Evolutionary conservation across 1,140 invertebrate species (phyloP).

Genomic region (Eupristina koningsbergeri): DNA sequence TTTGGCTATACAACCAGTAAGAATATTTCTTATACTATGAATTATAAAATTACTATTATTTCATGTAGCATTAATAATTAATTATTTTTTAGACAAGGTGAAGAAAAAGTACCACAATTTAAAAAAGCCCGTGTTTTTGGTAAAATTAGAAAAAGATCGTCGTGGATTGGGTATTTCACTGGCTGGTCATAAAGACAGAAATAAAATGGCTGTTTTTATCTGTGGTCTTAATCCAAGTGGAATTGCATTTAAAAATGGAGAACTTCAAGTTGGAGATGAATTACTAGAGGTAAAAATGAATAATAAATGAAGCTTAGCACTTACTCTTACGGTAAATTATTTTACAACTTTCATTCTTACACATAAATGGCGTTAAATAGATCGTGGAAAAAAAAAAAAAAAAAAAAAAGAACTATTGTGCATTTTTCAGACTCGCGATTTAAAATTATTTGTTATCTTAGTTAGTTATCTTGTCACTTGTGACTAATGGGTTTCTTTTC

Average conservation of each 20-base stretch:
- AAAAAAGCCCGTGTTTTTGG: slow-evolving; percentile 79
- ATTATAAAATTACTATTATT: slow-evolving; percentile 6
- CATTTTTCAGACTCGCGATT: too few relatives aligned
- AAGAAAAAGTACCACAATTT: slow-evolving; percentile 91
- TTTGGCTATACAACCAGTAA: slow-evolving; percentile 93
- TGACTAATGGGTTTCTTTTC: background rate
- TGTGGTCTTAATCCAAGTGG: slow-evolving; percentile 95
- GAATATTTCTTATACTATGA: background rate
- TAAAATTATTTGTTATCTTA: too few relatives aligned
- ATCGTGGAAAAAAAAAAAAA: background rate
- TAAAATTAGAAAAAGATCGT: slow-evolving; percentile 80
- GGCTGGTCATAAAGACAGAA: slow-evolving; percentile 94
- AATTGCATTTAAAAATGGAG: slow-evolving; percentile 81
- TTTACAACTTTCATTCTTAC: too few relatives aligned
- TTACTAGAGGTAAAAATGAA: slow-evolving; percentile 85
- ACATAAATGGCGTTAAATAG: too few relatives aligned
- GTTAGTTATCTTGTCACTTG: background rate
- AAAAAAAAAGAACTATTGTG: background rate
- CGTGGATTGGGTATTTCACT: slow-evolving; percentile 90
- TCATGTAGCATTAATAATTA: too few relatives aligned
- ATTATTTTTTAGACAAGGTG: slow-evolving; percentile 84
- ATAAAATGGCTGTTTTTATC: slow-evolving; percentile 96
- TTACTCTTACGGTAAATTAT: too few relatives aligned
- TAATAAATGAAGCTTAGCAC: too few relatives aligned
- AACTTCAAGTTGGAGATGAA: slow-evolving; percentile 93